Evolutionary conservation across 2,888 invertebrate species (phyloP), one percentile per base, ranked within the genome.

Genomic region (Actias luna): DNA sequence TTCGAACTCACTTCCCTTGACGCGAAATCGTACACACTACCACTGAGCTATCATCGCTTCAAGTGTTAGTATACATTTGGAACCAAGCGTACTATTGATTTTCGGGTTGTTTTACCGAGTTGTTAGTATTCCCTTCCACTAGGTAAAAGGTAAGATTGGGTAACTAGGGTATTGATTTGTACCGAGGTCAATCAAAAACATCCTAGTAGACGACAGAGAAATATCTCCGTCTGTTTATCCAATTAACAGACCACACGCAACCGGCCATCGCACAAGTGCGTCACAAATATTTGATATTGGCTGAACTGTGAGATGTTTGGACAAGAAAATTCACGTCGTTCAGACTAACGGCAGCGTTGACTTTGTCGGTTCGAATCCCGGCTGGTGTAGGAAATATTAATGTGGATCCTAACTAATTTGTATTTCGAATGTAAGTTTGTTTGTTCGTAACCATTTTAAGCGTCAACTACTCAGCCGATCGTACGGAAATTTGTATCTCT

Each of bases 161-260:
- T 22, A 22, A 22, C 22, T 46, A 46, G 14, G 46, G 7, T 7
- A 33, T 33, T 1, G 18, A 46, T 22, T 7, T 3, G 10, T 8
- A 14, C 10, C 8, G 18, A 22, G 7, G 18, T n/a, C 5, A n/a
- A 39, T 39, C n/a, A 39, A 5, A 39, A 16, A n/a, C 16, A 39
- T n/a, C 5, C n/a, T n/a, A 16, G 39, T 16, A 39, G 39, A 39
- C 10, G 46, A 10, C 18, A 22, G 10, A 63, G 59, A 29, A 52
- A 29, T n/a, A n/a, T n/a, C n/a, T n/a, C 18, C 39, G 52, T 39
- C 31, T 66, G 58, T 63, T 66, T 66, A 63, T 64, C 60, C 58
- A 64, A 67, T 65, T 64, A 58, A 42, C 50, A 10, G 62, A 63
- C 66, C 66, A 64, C 63, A 64, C 64, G 50, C 61, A 57, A 42